Base-by-base conservation (phyloP, 2,797 vertebrate species). In the Melanogrammus aeglefinus region DNA sequence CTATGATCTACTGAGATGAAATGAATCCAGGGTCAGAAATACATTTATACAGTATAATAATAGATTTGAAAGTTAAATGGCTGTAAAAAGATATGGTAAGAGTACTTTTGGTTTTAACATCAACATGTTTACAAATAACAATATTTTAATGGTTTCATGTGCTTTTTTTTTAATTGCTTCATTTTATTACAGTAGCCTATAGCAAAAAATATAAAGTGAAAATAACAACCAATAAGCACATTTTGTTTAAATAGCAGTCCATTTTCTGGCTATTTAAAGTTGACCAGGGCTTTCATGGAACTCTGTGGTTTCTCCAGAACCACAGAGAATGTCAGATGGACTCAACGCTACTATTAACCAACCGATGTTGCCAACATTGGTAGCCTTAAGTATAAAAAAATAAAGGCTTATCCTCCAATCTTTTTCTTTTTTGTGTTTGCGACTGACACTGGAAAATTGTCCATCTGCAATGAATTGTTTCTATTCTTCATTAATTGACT, bases 291-390 rank as follows among this genome's bases (percentile, higher is more conserved):
- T 69, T 69, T 69, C 27, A 38, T 24, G 51, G 3, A 72, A 78
- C 39, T n/a, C 35, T 21, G 71, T 69, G 63, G n/a, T n/a, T 69
- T 69, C 24, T 69, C 63, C 63, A 69, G 8, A 27, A 69, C 63
- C 63, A 69, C 63, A 69, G 63, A 10, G 63, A 69, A 69, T 69
- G 63, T 27, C 9, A 69, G n/a, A 69, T 69, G 63, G 63, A 69
- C 63, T 12, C 57, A 63, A 24, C 21, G 21, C 7, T 57, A 57
- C 5, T n/a, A 14, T 66, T 66, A 66, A 66, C 57, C 7, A 66
- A 66, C 57, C n/a, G 8, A 27, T 21, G n/a, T 63, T 66, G n/a
- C 57, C n/a, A 66, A 66, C n/a, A 66, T n/a, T 66, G n/a, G 57
- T 33, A 72, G 31, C 70, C 33, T 72, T 14, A 33, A 72, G 27